Conservation (phyloP, 2,113 vertebrate species). For the Butorides virescens region DNA sequence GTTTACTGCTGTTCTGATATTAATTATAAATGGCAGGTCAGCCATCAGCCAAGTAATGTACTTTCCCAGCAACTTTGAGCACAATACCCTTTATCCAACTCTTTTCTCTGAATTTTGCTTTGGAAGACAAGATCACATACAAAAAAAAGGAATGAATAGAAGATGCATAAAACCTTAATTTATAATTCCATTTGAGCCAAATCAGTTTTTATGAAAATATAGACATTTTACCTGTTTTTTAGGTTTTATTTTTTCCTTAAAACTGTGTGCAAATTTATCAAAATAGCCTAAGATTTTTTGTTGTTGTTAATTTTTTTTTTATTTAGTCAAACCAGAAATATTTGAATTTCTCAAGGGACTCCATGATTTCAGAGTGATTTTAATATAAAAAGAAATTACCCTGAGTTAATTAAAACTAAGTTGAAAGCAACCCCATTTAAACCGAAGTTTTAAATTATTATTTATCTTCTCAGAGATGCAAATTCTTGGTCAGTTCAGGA, state of each 20-base stretch:
- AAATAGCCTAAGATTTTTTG: rapidly evolving
- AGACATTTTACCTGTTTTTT: background rate
- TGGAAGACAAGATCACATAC: background rate
- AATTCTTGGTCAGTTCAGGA: background rate
- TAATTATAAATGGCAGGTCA: constrained; percentile 70
- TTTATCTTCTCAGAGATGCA: background rate
- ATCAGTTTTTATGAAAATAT: background rate
- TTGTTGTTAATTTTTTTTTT: background rate
- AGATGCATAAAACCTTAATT: background rate
- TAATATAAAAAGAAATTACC: background rate
- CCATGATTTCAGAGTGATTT: background rate
- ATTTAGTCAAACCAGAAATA: background rate
- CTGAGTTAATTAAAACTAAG: background rate
- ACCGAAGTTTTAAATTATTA: background rate
- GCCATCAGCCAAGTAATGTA: constrained; percentile 5
- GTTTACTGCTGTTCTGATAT: constrained; percentile 56
- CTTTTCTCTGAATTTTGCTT: background rate
- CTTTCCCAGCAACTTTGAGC: background rate
- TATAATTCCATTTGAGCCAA: background rate
- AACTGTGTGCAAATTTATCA: background rate
- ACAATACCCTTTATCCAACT: background rate
- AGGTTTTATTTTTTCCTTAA: background rate
- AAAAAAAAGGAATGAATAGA: background rate
- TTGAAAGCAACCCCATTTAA: background rate
- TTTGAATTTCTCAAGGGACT: background rate